Evolutionary conservation across 2,113 vertebrate species (phyloP).

Genomic region (Trichechus manatus): DNA sequence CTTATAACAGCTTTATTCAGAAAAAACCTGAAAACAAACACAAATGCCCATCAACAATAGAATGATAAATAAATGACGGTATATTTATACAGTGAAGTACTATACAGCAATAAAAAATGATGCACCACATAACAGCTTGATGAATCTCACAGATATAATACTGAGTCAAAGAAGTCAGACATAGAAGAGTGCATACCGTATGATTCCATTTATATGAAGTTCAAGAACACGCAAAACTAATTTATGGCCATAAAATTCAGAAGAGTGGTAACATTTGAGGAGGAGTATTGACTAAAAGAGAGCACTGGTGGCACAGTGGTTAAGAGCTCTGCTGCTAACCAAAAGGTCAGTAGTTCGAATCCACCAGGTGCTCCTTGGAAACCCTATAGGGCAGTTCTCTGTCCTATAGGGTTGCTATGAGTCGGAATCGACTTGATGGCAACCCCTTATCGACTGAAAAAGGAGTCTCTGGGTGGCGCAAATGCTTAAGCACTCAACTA

Average conservation of each 20-base stretch:
- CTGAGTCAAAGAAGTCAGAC: background rate
- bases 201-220: background rate
- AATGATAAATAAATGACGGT: background rate
- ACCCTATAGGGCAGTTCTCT: too few relatives aligned
- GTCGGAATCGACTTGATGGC: too few relatives aligned
- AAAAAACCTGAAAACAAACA: background rate
- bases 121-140: background rate
- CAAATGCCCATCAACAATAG: background rate
- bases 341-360: too few relatives aligned
- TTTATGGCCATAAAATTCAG: conserved; percentile 5
- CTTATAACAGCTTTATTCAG: background rate
- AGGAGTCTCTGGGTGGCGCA: background rate
- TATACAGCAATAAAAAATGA: background rate
- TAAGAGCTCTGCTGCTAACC: too few relatives aligned
- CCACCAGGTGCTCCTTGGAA: too few relatives aligned
- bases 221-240: conserved; percentile 19
- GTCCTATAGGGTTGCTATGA: too few relatives aligned
- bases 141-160: background rate
- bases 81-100: background rate
- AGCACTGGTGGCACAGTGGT: too few relatives aligned
- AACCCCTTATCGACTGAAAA: background rate
- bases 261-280: background rate
- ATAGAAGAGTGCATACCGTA: background rate
- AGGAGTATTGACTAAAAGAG: background rate
- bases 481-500: background rate